A percentile compares a stretch with the other conserved stretches of the same genome.
phyloP scores from a whole-genome alignment of 2,888 invertebrate genomes.

The Drosophila bunnanda region DNA sequence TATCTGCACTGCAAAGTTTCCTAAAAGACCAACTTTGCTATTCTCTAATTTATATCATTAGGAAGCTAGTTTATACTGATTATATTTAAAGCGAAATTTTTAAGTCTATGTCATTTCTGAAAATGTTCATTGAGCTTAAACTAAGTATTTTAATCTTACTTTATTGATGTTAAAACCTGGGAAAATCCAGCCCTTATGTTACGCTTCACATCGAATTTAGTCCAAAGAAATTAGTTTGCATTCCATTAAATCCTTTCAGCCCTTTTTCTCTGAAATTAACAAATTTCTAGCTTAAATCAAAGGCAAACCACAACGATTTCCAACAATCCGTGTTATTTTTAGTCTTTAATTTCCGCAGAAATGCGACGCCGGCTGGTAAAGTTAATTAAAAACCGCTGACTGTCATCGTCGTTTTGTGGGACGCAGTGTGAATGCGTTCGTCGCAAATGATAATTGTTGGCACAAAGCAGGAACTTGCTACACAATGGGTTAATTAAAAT shows the following conservation, averaged over 20 bases:
- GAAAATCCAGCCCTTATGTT: background rate
- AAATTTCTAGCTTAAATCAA: slow-evolving; percentile 22
- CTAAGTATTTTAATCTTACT: background rate
- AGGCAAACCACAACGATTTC: slow-evolving; percentile 17
- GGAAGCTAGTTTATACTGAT: background rate
- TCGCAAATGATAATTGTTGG: slow-evolving; percentile 40
- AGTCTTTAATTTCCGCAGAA: slow-evolving; percentile 38
- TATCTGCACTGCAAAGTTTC: background rate
- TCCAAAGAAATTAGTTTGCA: background rate
- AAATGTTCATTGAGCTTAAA: background rate
- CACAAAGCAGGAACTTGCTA: slow-evolving; percentile 25
- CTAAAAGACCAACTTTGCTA: background rate
- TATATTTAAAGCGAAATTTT: background rate
- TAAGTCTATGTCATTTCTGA: background rate
- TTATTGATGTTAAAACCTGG: background rate
- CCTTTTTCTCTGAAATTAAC: background rate
- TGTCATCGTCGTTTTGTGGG: slow-evolving; percentile 30
- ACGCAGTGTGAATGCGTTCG: slow-evolving; percentile 17
- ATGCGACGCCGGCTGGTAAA: slow-evolving; percentile 24
- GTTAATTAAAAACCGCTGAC: slow-evolving; percentile 69
- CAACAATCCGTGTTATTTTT: slow-evolving; percentile 23
- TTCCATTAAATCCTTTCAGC: background rate
- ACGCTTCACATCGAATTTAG: background rate
- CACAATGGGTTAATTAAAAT: slow-evolving; percentile 48
- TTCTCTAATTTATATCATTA: slow-evolving; percentile 1